A percentile compares a stretch with the other conserved stretches of the same genome.
Conservation (phyloP, 2,888 invertebrate species). For the Odontocolon sp. region DNA sequence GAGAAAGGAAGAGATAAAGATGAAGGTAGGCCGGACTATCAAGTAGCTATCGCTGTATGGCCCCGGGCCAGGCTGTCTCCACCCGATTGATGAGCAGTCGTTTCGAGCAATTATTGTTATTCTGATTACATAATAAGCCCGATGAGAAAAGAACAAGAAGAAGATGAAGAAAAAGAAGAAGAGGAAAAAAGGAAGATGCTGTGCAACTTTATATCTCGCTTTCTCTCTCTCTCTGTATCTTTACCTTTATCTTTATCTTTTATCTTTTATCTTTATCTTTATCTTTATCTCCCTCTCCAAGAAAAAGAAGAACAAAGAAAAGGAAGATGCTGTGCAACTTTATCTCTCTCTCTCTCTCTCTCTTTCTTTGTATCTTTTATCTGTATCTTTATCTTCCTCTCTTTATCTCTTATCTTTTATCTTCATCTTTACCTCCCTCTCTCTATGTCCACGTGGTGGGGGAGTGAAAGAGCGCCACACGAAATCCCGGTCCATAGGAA, state of each 20-base stretch:
- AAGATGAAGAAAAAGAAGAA: slow-evolving; percentile 28
- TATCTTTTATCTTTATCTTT: no score
- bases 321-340: slow-evolving; percentile 31
- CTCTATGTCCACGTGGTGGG: slow-evolving; percentile 35
- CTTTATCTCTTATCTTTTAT: no score
- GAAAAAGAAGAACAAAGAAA: slow-evolving; percentile 43
- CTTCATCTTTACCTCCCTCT: no score
- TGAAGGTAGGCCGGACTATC: slow-evolving; percentile 47
- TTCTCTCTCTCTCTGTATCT: no score
- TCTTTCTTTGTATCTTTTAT: no score
- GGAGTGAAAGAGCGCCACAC: slow-evolving; percentile 54
- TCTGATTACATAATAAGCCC: slow-evolving; percentile 78
- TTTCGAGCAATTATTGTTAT: slow-evolving; percentile 78
- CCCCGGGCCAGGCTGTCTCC: slow-evolving; percentile 74
- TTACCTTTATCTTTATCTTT: no score
- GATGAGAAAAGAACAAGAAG: slow-evolving; percentile 53
- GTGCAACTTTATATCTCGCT: no score
- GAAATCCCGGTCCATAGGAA: no score
- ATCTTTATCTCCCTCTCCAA: no score
- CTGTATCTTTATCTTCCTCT: no score
- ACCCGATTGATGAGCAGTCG: slow-evolving; percentile 77
- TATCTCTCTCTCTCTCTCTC: no score
- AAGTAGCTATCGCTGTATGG: slow-evolving; percentile 60
- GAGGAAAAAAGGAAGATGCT: slow-evolving; percentile 14
- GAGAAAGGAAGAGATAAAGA: slow-evolving; percentile 22